phyloP scores from a whole-genome alignment of 2,888 invertebrate genomes.

The Ichneumoninae sp. region DNA sequence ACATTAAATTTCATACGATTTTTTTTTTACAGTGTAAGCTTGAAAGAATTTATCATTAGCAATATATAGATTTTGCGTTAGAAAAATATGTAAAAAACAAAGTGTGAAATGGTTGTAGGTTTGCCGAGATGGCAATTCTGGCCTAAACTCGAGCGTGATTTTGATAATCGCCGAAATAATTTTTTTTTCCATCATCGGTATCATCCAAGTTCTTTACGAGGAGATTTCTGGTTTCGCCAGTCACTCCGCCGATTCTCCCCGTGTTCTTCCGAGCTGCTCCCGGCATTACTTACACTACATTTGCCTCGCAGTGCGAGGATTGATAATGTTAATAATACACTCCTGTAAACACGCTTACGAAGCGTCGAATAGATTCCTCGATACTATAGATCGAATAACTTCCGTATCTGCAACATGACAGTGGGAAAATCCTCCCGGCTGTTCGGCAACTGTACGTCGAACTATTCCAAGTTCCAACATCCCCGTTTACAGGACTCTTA shows the following conservation, averaged over 20 bases:
- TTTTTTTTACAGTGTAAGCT: no score
- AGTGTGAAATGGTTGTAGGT: not conserved
- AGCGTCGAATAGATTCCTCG: not conserved
- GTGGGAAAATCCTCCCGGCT: not conserved
- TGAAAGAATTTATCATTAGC: no score
- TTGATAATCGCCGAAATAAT: not conserved
- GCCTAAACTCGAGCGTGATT: not conserved
- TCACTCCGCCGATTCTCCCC: not conserved
- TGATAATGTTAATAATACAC: not conserved
- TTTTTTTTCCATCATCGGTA: no score
- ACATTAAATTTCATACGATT: no score
- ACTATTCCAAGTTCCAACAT: slow-evolving; percentile 62
- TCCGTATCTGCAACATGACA: not conserved
- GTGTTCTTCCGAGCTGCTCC: not conserved
- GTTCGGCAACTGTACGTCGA: slow-evolving; percentile 5
- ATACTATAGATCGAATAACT: not conserved
- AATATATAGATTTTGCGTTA: no score
- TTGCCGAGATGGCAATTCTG: no score
- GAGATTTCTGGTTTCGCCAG: not conserved
- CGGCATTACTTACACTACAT: not conserved
- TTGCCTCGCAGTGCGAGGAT: not conserved
- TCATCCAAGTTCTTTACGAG: not conserved
- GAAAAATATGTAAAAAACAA: not conserved
- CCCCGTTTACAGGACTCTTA: slow-evolving; percentile 70
- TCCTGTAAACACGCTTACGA: not conserved